Base-by-base conservation (phyloP, 2,888 invertebrate genomes). In the Brenthis daphne region DNA sequence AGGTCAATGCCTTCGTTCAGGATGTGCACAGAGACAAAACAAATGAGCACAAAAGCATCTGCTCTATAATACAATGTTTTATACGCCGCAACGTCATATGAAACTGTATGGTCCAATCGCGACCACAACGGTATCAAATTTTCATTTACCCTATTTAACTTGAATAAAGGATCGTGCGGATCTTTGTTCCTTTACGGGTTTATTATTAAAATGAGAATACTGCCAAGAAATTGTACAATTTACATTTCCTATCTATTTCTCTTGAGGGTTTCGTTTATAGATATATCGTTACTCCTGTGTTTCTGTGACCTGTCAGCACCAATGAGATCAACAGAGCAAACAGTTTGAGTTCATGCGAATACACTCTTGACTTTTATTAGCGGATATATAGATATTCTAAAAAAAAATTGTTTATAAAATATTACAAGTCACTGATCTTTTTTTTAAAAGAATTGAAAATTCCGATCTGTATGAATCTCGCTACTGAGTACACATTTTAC, bases 11-110 rank as follows among this genome's bases (percentile, higher is more conserved):
- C 82, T 76, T 75, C 81, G 89, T 89, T 88, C 90, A 90, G 90
- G 90, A 90, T 89, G 84, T 88, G 88, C 83, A 82, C 89, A 89
- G 82, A 88, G 85, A 90, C 89, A 90, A 90, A 86, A 88, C 84
- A 81, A 79, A 76, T 77, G 81, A 72, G 76, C 79, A 88, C 87
- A 88, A 88, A 85, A 80, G 82, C 77, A 82, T 80, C 78, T 80
- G 79, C 76, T 73, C 77, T 75, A 80, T 73, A 76, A 80, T 79
- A 78, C 77, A 78, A 74, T 73, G 73, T 76, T 75, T 76, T 73
- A 70, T 75, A 71, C 68, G 67, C 76, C 76, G 71, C 75, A 74
- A 74, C 68, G 75, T 69, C 72, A 76, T 74, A 71, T 67, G 73
- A 72, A 71, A 69, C 70, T 56, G 64, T 67, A 58, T 68, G 63